Evolutionary conservation across 2,888 invertebrate genomes (phyloP), one percentile per base, ranked within the genome.

Genomic region (Phyto melanocephala): DNA sequence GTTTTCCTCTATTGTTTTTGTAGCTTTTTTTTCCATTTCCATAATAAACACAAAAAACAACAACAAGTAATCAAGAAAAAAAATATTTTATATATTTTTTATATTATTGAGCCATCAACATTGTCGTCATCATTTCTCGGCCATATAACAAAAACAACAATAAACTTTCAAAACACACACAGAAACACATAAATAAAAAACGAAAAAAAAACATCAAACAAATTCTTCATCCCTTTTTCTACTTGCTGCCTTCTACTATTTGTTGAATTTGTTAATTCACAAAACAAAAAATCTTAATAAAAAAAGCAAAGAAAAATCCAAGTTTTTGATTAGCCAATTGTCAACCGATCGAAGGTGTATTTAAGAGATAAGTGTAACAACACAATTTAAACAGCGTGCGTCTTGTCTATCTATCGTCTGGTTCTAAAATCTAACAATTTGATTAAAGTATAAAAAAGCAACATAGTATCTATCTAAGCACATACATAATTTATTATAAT

Each of bases 311-410:
- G 13, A 33, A 42, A 71, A 63, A 71, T 13, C 20, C 13, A 37
- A 68, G 22, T 58, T 22, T 58, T 15, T n/a, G 37, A n/a, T 35
- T 13, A 79, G 54, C 58, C 52, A 37, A n/a, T n/a, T n/a, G n/a
- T n/a, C n/a, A n/a, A n/a, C 54, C 68, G 54, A 74, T 54, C 45
- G 60, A 68, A 68, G 37, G 33, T 80, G 50, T 28, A 80, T 63
- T 68, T 56, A 50, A 63, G 15, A 62, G 47, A 67, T 42, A 35
- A 40, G 10, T 45, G 15, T 45, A 45, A 45, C 7, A 33, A 33
- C 33, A n/a, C n/a, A n/a, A 33, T 33, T 33, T 33, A 33, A 6
- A 33, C 33, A n/a, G n/a, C n/a, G n/a, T n/a, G n/a, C n/a, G n/a
- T n/a, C n/a, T n/a, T n/a, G n/a, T n/a, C n/a, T n/a, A n/a, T n/a